A percentile compares a stretch with the other conserved stretches of the same genome.
These are phyloP conservation scores for Tangara arthus DNA, from an alignment of 2,797 vertebrate species.

Conservation along the genomic window DNA sequence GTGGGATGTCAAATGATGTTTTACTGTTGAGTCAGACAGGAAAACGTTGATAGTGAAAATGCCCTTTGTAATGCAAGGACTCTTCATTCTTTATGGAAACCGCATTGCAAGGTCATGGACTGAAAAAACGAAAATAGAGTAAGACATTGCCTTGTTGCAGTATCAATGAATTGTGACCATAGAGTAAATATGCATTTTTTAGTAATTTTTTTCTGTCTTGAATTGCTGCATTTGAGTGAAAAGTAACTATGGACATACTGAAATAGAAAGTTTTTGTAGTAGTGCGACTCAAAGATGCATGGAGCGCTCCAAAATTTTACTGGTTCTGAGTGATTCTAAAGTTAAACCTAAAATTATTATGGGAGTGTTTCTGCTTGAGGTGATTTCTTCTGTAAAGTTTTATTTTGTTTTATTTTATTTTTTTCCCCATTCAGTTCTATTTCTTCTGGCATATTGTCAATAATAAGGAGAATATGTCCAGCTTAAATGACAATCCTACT, in stretches of 20 bases:
- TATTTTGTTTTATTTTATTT: neutral
- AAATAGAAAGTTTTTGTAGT: neutral
- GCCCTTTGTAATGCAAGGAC: neutral
- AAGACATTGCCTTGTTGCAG: neutral
- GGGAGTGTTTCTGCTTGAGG: neutral
- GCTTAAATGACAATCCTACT: neutral
- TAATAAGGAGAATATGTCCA: neutral
- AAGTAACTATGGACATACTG: neutral
- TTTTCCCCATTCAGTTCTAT: neutral
- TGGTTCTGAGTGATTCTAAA: neutral
- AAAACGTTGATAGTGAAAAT: neutral
- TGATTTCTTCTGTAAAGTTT: neutral
- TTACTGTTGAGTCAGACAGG: neutral
- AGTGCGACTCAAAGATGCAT: neutral
- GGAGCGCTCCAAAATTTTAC: neutral
- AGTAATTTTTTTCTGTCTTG: neutral
- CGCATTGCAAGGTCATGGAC: neutral
- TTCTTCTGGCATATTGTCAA: neutral
- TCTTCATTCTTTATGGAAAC: neutral
- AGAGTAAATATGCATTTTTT: neutral
- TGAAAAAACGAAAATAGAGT: neutral
- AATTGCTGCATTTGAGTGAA: neutral
- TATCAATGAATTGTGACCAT: neutral
- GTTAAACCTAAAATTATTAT: neutral
- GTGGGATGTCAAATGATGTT: rapidly evolving